phyloP scores from a whole-genome alignment of 2,888 invertebrate genomes.

The Amiota communis region DNA sequence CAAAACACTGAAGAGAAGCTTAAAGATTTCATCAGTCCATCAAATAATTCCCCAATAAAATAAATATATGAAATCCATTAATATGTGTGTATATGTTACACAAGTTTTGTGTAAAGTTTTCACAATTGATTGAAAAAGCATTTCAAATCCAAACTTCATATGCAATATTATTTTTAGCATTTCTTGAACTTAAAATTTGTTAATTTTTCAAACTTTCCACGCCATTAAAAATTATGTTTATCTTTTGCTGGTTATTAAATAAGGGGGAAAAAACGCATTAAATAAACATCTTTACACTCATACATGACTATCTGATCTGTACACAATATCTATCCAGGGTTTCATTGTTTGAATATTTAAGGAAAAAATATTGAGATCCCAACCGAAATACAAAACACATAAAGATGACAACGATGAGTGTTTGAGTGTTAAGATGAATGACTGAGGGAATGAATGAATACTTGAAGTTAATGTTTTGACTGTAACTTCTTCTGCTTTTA shows the following conservation, averaged over 20 bases:
- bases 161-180: no score
- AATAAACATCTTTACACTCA: constrained; percentile 14
- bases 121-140: no score
- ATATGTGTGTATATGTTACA: no score
- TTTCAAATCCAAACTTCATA: no score
- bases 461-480: constrained; percentile 18
- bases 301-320: not conserved
- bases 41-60: no score
- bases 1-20: no score
- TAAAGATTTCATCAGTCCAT: no score
- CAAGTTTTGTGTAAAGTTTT: no score
- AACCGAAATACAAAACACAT: constrained; percentile 4
- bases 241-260: constrained; percentile 10
- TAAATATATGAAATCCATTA: no score
- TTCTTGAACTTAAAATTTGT: not conserved
- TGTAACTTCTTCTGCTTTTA: constrained; percentile 8
- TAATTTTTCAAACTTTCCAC: constrained; percentile 21
- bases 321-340: not conserved
- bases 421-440: not conserved
- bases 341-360: not conserved
- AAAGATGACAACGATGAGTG: constrained; percentile 11
- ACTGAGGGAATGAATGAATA: not conserved
- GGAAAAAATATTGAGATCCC: not conserved
- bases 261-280: constrained; percentile 15
- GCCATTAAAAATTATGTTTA: constrained; percentile 17